Evolutionary conservation across 2,113 vertebrate species (phyloP), one percentile per base, ranked within the genome.

Genomic region (Mystacornis crossleyi): DNA sequence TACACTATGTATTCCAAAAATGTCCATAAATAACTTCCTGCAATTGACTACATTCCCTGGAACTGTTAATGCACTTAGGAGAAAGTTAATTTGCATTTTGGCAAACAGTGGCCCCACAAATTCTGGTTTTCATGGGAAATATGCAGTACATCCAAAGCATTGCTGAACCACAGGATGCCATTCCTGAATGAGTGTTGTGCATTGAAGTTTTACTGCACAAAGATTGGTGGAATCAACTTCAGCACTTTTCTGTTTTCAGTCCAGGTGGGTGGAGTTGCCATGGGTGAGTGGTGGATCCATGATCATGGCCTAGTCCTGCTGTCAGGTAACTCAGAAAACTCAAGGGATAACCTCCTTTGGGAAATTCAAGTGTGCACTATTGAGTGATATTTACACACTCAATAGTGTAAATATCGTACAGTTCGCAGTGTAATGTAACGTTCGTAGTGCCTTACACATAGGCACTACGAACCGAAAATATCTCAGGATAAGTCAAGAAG

Each of bases 271-370:
- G 15, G 38, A 60, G 29, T 2, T 60, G 34, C 18, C 9, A 16
- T 2, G 4, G 26, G 5, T 60, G 45, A 83, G 26, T 5, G 43
- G 15, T n/a, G n/a, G 51, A 26, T 10, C 38, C 45, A 6, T 6
- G 6, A 16, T n/a, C 20, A 24, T 7, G 57, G 10, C 29, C 29
- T 28, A 34, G 16, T 7, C 17, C 13, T 42, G 34, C 1, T 2
- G 58, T 20, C 14, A 67, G 19, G 14, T 10, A 25, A 24, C 18
- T 73, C 31, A 29, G 17, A 34, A 65, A 83, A 55, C 12, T 21
- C 0, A 0, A 72, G 20, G 24, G 21, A 38, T 33, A 75, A 55
- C 8, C 12, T 17, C 17, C 40, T 57, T 51, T 7, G 16, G 18
- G 26, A 72, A 89, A 57, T 65, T 64, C 28, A 42, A 8, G 3